A percentile compares a stretch with the other conserved stretches of the same genome.
Conservation (phyloP, 2,888 invertebrate genomes). For the Drosophila formosana region DNA sequence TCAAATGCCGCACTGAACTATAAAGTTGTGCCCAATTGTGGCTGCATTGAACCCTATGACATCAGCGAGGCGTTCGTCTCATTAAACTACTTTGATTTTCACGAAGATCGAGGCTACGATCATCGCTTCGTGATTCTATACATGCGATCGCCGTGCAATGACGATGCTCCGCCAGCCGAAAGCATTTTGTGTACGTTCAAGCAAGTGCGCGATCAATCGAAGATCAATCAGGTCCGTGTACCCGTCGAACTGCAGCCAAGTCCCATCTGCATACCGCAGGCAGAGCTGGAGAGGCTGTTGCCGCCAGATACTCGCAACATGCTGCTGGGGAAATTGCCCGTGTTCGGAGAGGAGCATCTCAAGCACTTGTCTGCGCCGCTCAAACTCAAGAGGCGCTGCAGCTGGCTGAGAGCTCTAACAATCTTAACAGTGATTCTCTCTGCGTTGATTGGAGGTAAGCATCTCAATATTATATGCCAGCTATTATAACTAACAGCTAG, state of each 20-base stretch:
- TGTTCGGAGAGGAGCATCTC: slow-evolving; percentile 1
- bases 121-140: slow-evolving; percentile 49
- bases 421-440: slow-evolving; percentile 4
- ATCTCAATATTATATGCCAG: too few relatives aligned
- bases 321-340: not conserved
- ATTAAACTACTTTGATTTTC: slow-evolving; percentile 34
- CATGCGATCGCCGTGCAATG: not conserved
- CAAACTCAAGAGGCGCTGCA: not conserved
- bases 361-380: not conserved
- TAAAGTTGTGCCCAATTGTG: slow-evolving; percentile 41
- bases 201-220: not conserved
- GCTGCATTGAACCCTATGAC: slow-evolving; percentile 44
- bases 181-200: slow-evolving; percentile 27
- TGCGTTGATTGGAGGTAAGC: slow-evolving; percentile 45
- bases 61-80: slow-evolving; percentile 38
- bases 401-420: not conserved
- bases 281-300: not conserved
- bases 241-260: slow-evolving; percentile 24
- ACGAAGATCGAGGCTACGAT: not conserved
- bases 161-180: not conserved
- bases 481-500: not conserved
- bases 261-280: slow-evolving; percentile 2
- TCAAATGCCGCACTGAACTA: slow-evolving; percentile 42
- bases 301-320: not conserved
- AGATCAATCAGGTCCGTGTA: slow-evolving; percentile 15